Percentiles rank a stretch among this genome's conserved stretches.
phyloP scores from a whole-genome alignment of 2,888 invertebrate genomes.

The Callosobruchus maculatus region DNA sequence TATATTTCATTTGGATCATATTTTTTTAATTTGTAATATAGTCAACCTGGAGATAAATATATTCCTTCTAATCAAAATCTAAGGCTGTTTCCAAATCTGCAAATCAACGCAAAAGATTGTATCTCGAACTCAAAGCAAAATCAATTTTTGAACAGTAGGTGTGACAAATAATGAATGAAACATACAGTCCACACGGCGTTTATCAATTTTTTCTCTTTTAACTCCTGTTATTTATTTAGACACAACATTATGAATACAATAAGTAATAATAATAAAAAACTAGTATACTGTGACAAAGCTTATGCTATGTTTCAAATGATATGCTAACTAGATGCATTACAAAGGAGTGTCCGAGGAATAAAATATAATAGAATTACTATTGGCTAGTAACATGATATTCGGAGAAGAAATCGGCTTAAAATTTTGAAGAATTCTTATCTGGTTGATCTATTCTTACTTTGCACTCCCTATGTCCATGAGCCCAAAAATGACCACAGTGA shows the following conservation, averaged over 20 bases:
- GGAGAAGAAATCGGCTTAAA: too few species aligned
- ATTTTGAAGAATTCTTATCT: too few species aligned
- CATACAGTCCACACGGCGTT: background rate
- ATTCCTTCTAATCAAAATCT: too few species aligned
- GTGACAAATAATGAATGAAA: background rate
- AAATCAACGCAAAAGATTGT: background rate
- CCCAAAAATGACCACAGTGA: too few species aligned
- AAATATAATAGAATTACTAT: background rate
- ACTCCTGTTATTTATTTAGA: background rate
- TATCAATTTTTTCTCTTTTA: background rate
- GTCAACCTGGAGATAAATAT: too few species aligned
- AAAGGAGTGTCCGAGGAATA: background rate
- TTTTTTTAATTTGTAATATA: too few species aligned
- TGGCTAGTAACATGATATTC: too few species aligned
- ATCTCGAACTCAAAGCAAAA: background rate
- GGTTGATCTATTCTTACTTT: too few species aligned
- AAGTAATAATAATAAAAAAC: background rate
- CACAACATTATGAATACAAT: background rate
- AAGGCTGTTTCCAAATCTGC: too few species aligned
- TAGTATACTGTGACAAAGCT: background rate
- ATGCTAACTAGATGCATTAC: background rate
- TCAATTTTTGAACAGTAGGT: background rate
- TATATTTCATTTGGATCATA: too few species aligned
- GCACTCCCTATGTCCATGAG: too few species aligned
- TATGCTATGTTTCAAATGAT: background rate